Evolutionary conservation across 2,888 invertebrate genomes (phyloP).

Genomic region (Biston betularia): DNA sequence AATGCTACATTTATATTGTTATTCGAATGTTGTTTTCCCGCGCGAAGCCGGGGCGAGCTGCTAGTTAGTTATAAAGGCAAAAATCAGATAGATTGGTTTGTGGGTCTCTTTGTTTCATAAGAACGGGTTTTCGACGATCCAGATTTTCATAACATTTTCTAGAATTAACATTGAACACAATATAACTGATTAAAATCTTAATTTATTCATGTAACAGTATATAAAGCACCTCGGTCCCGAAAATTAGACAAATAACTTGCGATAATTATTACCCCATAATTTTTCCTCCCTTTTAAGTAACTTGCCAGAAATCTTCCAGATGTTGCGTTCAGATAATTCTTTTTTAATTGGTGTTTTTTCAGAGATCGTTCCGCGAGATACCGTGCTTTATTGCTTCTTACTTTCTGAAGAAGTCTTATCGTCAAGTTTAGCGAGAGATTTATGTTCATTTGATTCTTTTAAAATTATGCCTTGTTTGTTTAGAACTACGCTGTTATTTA

Average conservation of each 20-base stretch:
- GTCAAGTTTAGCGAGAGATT: slow-evolving; percentile 32
- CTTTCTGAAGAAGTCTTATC: slow-evolving; percentile 36
- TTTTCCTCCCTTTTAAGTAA: slow-evolving; percentile 25
- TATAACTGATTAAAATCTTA: too few species aligned
- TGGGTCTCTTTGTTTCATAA: not conserved
- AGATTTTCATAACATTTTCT: slow-evolving; percentile 3
- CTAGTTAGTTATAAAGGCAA: not conserved
- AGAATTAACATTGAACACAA: not conserved
- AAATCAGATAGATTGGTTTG: not conserved
- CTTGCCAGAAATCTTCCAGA: slow-evolving; percentile 31
- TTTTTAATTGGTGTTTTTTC: slow-evolving; percentile 43
- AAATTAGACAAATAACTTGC: slow-evolving; percentile 44
- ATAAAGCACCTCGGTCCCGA: not conserved
- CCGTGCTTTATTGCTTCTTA: slow-evolving; percentile 29
- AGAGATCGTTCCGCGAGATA: slow-evolving; percentile 29
- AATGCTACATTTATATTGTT: too few species aligned
- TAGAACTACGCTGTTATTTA: not conserved
- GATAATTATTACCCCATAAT: slow-evolving; percentile 33
- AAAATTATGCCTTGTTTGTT: not conserved
- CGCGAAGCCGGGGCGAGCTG: too few species aligned
- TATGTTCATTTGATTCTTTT: slow-evolving; percentile 27
- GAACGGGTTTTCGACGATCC: not conserved
- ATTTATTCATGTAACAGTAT: too few species aligned
- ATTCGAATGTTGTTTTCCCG: too few species aligned
- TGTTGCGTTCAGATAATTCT: slow-evolving; percentile 31